phyloP scores from a whole-genome alignment of 1,140 invertebrate species.

The Lepidostoma basale region DNA sequence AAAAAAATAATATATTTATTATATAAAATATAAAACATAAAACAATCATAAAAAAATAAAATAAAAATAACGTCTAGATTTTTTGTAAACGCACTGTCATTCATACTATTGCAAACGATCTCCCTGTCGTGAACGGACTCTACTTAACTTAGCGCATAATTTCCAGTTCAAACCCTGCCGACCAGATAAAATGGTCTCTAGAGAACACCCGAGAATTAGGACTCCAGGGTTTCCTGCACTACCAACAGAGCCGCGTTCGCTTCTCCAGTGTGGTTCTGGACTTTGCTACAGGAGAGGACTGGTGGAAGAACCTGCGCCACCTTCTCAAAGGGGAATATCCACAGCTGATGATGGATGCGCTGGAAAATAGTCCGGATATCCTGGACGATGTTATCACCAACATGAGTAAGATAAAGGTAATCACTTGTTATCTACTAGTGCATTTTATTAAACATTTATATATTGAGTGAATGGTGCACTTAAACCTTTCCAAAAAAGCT shows the following conservation, averaged over 20 bases:
- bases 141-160: not conserved
- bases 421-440: conserved; percentile 5
- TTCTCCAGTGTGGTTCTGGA: conserved; percentile 50
- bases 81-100: too few relatives aligned
- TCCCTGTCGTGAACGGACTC: too few relatives aligned
- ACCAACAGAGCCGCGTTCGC: conserved; percentile 51
- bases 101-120: too few relatives aligned
- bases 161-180: conserved; percentile 32
- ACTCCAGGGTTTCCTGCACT: conserved; percentile 53
- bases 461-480: too few relatives aligned
- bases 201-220: conserved; percentile 52
- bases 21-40: too few relatives aligned
- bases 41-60: too few relatives aligned
- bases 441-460: not conserved
- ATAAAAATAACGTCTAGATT: too few relatives aligned
- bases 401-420: conserved; percentile 56
- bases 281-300: conserved; percentile 53
- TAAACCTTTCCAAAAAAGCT: too few relatives aligned
- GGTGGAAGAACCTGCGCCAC: conserved; percentile 52
- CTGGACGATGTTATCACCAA: conserved; percentile 52
- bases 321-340: conserved; percentile 51
- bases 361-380: conserved; percentile 53
- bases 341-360: conserved; percentile 48
- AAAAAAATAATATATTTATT: too few relatives aligned
- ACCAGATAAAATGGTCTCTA: conserved; percentile 20